phyloP scores from a whole-genome alignment of 1,140 invertebrate genomes.

The Oedothorax gibbosus region DNA sequence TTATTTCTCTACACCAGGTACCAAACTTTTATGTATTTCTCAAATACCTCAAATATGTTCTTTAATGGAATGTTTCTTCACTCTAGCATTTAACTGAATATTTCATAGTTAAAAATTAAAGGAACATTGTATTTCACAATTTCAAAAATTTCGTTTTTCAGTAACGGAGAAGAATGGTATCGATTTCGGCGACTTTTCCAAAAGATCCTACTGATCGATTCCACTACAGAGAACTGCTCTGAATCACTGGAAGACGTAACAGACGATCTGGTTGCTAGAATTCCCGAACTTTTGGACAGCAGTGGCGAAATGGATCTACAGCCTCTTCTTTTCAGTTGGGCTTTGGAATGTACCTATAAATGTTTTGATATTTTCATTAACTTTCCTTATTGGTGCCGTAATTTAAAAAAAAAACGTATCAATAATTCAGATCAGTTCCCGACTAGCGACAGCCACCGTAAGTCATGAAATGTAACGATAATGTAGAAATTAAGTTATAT shows the following conservation, averaged over 20 bases:
- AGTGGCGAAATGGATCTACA: slow-evolving; percentile 62
- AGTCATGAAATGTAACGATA: no score
- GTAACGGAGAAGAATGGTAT: slow-evolving; percentile 88
- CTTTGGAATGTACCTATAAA: slow-evolving; percentile 69
- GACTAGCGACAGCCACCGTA: no score
- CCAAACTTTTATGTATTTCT: no score
- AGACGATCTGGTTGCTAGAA: slow-evolving; percentile 74
- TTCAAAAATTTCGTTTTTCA: slow-evolving; percentile 68
- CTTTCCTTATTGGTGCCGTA: no score
- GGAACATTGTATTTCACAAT: neutral
- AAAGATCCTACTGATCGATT: slow-evolving; percentile 79
- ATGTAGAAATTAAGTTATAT: no score
- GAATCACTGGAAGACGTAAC: slow-evolving; percentile 75
- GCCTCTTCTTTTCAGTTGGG: slow-evolving; percentile 64
- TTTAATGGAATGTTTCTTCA: neutral
- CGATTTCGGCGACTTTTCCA: slow-evolving; percentile 78
- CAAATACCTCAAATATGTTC: no score
- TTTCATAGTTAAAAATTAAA: neutral
- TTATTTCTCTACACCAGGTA: no score
- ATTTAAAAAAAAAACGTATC: no score
- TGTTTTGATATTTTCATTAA: no score
- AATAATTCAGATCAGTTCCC: no score
- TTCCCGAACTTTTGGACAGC: slow-evolving; percentile 47
- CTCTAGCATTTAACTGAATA: neutral
- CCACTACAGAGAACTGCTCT: slow-evolving; percentile 78